A percentile compares a stretch with the other conserved stretches of the same genome.
These are phyloP conservation scores for Trichogramma dendrolimi DNA, from an alignment of 2,888 invertebrate species.

Conservation along the genomic window DNA sequence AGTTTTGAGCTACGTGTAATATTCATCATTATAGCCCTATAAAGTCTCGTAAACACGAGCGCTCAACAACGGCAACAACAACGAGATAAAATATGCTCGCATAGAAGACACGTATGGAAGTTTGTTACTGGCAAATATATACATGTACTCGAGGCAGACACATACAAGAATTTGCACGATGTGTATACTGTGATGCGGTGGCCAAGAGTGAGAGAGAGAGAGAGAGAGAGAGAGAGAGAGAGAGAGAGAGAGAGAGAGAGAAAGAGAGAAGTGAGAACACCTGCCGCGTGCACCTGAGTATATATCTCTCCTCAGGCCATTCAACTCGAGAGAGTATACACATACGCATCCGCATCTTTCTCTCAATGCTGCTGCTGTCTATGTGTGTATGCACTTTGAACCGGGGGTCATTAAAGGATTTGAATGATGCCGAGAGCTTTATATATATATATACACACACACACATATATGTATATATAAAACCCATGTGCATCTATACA, in stretches of 20 bases:
- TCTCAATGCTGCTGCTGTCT: too few species aligned
- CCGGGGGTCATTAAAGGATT: slow-evolving; percentile 9
- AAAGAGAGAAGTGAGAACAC: slow-evolving; percentile 21
- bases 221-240: slow-evolving; percentile 11
- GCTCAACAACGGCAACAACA: too few species aligned
- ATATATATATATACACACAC: background rate
- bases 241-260: slow-evolving; percentile 8
- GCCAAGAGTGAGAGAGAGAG: slow-evolving; percentile 7
- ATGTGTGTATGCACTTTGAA: slow-evolving; percentile 22
- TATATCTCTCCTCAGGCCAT: slow-evolving; percentile 26
- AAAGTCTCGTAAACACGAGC: too few species aligned
- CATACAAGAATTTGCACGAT: background rate
- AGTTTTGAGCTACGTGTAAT: too few species aligned
- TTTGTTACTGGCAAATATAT: too few species aligned
- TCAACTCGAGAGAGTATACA: slow-evolving; percentile 27
- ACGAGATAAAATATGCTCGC: too few species aligned
- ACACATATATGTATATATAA: background rate
- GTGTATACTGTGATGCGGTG: background rate
- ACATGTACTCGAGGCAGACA: background rate
- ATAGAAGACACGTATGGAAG: too few species aligned
- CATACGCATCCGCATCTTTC: too few species aligned
- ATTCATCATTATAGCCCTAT: too few species aligned
- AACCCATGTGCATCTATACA: background rate
- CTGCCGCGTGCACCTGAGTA: slow-evolving; percentile 32
- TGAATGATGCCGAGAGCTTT: slow-evolving; percentile 6